A percentile compares a stretch with the other conserved stretches of the same genome.
Conservation (phyloP, 2,888 invertebrate species). For the Nemapogon koenigi region DNA sequence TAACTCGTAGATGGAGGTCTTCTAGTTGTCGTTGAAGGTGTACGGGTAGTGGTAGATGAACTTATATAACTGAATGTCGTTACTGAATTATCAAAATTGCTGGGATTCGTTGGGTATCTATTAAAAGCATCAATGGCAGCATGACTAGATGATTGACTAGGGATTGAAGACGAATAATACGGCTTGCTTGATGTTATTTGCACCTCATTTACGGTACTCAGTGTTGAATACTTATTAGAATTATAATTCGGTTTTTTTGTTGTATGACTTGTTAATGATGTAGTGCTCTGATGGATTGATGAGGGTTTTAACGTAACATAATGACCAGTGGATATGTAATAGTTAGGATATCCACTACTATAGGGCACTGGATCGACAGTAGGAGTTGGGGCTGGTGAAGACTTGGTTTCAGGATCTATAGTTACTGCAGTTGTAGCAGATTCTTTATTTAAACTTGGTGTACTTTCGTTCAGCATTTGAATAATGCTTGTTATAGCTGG, state of each 20-base stretch:
- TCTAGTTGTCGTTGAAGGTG: constrained; percentile 32
- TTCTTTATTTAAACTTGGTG: constrained; percentile 38
- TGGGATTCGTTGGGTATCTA: constrained; percentile 49
- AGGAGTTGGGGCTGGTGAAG: constrained; percentile 35
- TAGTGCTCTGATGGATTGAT: constrained; percentile 19
- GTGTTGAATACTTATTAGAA: constrained; percentile 31
- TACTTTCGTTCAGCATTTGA: constrained; percentile 66
- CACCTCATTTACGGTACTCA: constrained; percentile 34
- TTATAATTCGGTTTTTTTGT: constrained; percentile 30
- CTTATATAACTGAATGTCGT: constrained; percentile 48
- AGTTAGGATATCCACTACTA: constrained; percentile 35
- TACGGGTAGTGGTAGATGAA: constrained; percentile 36
- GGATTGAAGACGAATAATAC: constrained; percentile 37
- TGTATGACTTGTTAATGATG: constrained; percentile 19
- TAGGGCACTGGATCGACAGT: constrained; percentile 33
- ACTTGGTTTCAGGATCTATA: constrained; percentile 38
- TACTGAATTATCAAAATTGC: constrained; percentile 39
- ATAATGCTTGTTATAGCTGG: constrained; percentile 68
- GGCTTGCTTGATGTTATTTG: constrained; percentile 29
- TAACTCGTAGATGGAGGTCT: constrained; percentile 54
- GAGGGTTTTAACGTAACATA: constrained; percentile 51
- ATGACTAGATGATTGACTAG: constrained; percentile 52
- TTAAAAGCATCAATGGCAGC: constrained; percentile 52
- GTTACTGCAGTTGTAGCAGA: constrained; percentile 36
- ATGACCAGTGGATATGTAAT: constrained; percentile 41